A percentile compares a stretch with the other conserved stretches of the same genome.
These are phyloP conservation scores for Callithrix jacchus DNA, from an alignment of 2,113 vertebrate genomes.

Conservation along the genomic window DNA sequence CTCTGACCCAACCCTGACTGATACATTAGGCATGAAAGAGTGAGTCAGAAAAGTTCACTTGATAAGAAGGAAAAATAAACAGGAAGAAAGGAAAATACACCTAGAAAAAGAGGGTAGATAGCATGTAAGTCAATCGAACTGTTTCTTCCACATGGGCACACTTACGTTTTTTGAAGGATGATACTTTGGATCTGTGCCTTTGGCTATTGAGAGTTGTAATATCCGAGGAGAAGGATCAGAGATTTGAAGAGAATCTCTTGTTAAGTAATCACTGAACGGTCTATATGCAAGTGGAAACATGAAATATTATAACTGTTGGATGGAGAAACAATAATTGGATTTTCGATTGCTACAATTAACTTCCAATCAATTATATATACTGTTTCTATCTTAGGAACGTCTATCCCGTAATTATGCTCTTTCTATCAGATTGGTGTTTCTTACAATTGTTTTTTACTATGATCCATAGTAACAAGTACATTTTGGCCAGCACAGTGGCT, in stretches of 20 bases:
- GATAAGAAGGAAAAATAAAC: not conserved
- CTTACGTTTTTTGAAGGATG: constrained; percentile 75
- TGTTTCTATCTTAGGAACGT: not conserved
- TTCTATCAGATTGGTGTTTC: not conserved
- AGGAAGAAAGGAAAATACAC: not conserved
- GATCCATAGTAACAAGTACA: not conserved
- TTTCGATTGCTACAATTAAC: not conserved
- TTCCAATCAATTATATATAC: not conserved
- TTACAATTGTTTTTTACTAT: not conserved
- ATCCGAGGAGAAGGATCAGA: constrained; percentile 69
- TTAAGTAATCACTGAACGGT: not conserved
- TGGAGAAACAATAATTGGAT: not conserved
- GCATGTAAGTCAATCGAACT: not conserved
- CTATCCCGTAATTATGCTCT: not conserved
- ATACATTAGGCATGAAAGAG: not conserved
- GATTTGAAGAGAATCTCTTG: constrained; percentile 20
- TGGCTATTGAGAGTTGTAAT: constrained; percentile 77
- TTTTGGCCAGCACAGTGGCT: not conserved
- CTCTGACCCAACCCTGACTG: not conserved
- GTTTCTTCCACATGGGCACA: not conserved
- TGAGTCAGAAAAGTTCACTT: not conserved
- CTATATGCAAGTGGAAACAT: constrained; percentile 66
- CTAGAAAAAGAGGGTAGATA: not conserved
- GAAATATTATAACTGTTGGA: not conserved
- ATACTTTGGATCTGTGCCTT: constrained; percentile 64